These are phyloP conservation scores for Strongylocentrotus purpuratus DNA, from an alignment of 35 echinoderm and acorn worm genomes.

Conservation along the genomic window DNA sequence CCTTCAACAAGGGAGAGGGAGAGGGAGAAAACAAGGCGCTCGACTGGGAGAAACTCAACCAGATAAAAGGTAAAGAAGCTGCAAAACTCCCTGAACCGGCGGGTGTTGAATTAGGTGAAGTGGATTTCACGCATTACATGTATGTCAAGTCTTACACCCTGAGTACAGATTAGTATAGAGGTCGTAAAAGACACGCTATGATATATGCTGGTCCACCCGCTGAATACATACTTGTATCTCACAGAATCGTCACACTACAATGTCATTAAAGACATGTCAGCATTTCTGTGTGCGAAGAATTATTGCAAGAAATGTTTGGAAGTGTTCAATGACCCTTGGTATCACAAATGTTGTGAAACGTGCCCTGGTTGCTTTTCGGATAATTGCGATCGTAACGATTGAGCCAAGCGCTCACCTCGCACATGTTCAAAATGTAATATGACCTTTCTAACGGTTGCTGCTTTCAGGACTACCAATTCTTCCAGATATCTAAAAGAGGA, in stretches of 20 bases:
- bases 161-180: background rate
- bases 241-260: background rate
- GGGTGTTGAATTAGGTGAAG: background rate
- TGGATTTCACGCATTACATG: conserved; percentile 22
- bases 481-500: too few relatives aligned
- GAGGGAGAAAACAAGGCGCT: too few relatives aligned
- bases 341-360: background rate
- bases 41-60: too few relatives aligned
- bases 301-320: background rate
- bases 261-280: background rate
- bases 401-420: background rate
- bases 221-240: background rate
- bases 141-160: background rate
- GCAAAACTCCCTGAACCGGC: background rate
- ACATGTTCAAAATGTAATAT: background rate
- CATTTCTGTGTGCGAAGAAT: background rate
- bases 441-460: too few relatives aligned
- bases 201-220: background rate
- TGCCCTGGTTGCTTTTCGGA: background rate
- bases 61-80: too few relatives aligned
- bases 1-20: too few relatives aligned
- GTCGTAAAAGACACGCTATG: background rate
- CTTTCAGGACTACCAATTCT: too few relatives aligned
- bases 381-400: background rate
- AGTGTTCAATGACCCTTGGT: background rate